These are phyloP conservation scores for Conger conger DNA, from an alignment of 2,113 vertebrate species.

Conservation along the genomic window DNA sequence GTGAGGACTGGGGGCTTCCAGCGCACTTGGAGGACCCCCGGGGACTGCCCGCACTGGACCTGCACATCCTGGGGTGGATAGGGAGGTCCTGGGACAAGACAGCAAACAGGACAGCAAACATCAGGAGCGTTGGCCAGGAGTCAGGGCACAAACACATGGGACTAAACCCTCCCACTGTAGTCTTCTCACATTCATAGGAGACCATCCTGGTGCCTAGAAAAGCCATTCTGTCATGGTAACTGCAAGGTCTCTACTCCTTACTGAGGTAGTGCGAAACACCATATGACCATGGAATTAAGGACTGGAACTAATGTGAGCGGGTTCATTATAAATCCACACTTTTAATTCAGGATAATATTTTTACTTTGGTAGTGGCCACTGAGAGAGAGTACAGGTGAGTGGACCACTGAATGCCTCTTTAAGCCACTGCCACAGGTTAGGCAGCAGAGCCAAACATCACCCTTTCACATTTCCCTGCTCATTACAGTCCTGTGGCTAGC, in stretches of 20 bases:
- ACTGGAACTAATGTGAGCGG: background rate
- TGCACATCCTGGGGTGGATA: conserved; percentile 86
- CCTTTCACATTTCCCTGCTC: background rate
- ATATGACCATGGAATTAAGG: background rate
- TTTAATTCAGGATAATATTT: background rate
- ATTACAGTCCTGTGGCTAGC: background rate
- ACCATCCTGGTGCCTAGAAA: background rate
- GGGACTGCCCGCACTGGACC: conserved; percentile 76
- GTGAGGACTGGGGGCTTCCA: conserved; percentile 88
- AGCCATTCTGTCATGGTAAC: too few relatives aligned
- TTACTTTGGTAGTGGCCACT: too few relatives aligned
- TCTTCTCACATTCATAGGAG: background rate
- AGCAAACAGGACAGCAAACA: conserved; percentile 14
- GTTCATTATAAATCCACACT: too few relatives aligned
- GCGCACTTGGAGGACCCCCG: conserved; percentile 80
- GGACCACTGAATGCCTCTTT: background rate
- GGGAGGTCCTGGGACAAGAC: conserved; percentile 78
- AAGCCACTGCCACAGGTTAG: background rate
- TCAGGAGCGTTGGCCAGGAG: background rate
- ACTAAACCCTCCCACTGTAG: background rate
- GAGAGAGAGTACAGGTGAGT: background rate
- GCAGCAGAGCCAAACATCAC: background rate
- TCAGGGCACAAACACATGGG: background rate
- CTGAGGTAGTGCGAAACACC: background rate
- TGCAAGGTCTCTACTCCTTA: background rate